Evolutionary conservation across 1,140 invertebrate genomes (phyloP), one percentile per base, ranked within the genome.

Genomic region (Drosophila melanica): DNA sequence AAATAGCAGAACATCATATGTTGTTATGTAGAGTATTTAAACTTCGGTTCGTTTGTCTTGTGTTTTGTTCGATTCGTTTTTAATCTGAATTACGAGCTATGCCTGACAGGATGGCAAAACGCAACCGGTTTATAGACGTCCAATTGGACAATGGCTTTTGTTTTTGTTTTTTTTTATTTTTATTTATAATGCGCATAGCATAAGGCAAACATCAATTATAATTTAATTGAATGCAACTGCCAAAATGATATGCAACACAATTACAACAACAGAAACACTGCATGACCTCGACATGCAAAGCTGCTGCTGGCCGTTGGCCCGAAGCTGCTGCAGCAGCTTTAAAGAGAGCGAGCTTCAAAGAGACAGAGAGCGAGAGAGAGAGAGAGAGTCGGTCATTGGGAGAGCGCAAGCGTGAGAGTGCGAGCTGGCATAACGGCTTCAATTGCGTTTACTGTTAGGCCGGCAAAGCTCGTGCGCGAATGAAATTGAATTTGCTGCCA

Each of bases 221-320:
- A 77, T 77, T 74, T 77, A 87, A 87, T 89, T 90, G 77, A 80
- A 77, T 79, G 80, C 63, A 85, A 89, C 39, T 30, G 57, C 60
- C 69, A 51, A 76, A 59, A 72, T 66, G 12, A 35, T 23, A 37
- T 44, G 47, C 69, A 75, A 63, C 44, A 73, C 63, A 85, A 80
- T 66, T 64, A 62, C 47, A 71, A 48, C 47, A 54, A 44, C 37
- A 53, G 30, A 51, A 69, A 72, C 67, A 82, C 73, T 77, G 74
- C 70, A 60, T 77, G 84, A 84, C 84, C 84, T 89, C 84, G 84
- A 89, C 84, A 89, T 89, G 84, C 74, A 85, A 89, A 80, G 65
- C 68, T 75, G 55, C 62, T 78, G 47, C 75, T 81, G 66, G 62
- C 68, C 65, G 66, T 77, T 81, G 73, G 68, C 68, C 54, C 66